Evolutionary conservation across 2,888 invertebrate species (phyloP), one percentile per base, ranked within the genome.

Genomic region (Cheilosia soror): DNA sequence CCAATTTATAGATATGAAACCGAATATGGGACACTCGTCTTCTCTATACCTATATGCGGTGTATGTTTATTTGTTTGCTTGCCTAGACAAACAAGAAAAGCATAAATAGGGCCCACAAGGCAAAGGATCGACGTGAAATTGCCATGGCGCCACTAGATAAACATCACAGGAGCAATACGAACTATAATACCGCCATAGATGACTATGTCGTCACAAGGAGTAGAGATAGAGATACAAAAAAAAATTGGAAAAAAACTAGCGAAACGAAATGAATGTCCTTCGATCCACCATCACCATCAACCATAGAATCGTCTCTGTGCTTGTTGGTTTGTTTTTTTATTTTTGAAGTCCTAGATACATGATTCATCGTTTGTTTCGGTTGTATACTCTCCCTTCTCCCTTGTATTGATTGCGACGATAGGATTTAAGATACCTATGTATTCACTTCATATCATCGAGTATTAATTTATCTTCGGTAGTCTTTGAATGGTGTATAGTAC

Each of bases 1-100:
- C 78, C 83, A 68, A 83, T 83, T 83, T 73, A 62, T 57, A 25
- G 68, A 83, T 83, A 73, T 73, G 78, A 78, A 83, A 83, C 78
- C 72, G 62, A 78, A 83, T 83, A 83, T 78, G 73, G 78, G 53
- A 63, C 72, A 62, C 65, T 47, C 63, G 27, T 6, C 37, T 20
- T 40, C 37, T 5, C n/a, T 27, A 20, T 29, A 5, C 29, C 20
- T 20, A 20, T 27, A n/a, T 47, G 40, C 20, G 60, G 69, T 27
- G 53, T 71, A n/a, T 63, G 60, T 65, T 65, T 63, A 55, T 51
- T 49, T 69, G 69, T 44, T 63, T 73, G 78, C 37, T 37, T 63
- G 42, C 25, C 51, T 73, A 62, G 71, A 53, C 81, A 81, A 85
- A 85, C 85, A 80, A 85, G 75, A 49, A 55, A 62, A 72, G n/a